Conservation (phyloP, 1,140 invertebrate species). For the Pogonomyrmex barbatus region DNA sequence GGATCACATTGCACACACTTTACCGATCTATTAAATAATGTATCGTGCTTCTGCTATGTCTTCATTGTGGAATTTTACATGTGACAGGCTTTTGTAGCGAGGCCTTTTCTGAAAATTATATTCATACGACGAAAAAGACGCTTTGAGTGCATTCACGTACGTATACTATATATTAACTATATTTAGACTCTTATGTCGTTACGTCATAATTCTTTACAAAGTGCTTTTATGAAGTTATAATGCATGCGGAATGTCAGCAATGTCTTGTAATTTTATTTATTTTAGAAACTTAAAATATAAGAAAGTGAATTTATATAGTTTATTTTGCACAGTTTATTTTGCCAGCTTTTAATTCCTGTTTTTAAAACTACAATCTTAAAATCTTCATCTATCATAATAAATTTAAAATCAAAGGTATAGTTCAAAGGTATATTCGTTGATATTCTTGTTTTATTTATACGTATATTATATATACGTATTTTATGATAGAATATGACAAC, state of each 20-base stretch:
- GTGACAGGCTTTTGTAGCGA: background rate
- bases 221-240: constrained; percentile 5
- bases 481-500: no score
- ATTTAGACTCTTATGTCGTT: constrained; percentile 30
- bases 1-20: constrained; percentile 35
- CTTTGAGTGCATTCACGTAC: constrained; percentile 22
- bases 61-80: constrained; percentile 26
- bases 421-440: background rate
- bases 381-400: constrained; percentile 17
- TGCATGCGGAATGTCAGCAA: background rate
- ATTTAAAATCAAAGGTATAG: background rate
- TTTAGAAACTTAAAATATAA: background rate
- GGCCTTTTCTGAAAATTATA: constrained; percentile 49
- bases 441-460: background rate
- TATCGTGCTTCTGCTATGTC: background rate
- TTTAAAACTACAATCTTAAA: background rate
- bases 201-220: background rate
- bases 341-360: constrained; percentile 30
- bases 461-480: no score
- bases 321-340: background rate
- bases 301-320: constrained; percentile 1
- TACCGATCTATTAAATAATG: constrained; percentile 36
- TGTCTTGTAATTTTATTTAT: background rate
- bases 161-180: constrained; percentile 14
- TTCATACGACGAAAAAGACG: constrained; percentile 1